Base-by-base conservation (phyloP, 2,797 vertebrate genomes). In the Aulostomus chinensis region DNA sequence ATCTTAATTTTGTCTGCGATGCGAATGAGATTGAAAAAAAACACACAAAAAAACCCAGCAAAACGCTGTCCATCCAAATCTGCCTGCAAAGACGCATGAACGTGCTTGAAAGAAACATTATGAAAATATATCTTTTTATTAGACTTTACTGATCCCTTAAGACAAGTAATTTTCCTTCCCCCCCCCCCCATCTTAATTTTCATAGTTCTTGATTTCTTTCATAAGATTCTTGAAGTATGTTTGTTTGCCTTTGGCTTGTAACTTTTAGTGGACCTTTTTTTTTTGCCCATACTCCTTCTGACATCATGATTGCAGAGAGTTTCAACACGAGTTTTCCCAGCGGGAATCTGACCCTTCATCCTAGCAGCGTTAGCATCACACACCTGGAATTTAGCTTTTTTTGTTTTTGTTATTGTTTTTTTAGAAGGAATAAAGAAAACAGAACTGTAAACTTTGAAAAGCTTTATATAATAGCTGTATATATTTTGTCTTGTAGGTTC, bases 401-500 rank as follows among this genome's bases (percentile, higher is more conserved):
- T n/a, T n/a, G n/a, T n/a, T n/a, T n/a, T n/a, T n/a, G n/a, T n/a
- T n/a, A n/a, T n/a, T n/a, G n/a, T n/a, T n/a, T n/a, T n/a, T n/a
- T n/a, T n/a, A n/a, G n/a, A n/a, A n/a, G n/a, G n/a, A n/a, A n/a
- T n/a, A n/a, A n/a, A n/a, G n/a, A n/a, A n/a, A n/a, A n/a, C n/a
- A n/a, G n/a, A n/a, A n/a, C n/a, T n/a, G n/a, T n/a, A n/a, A n/a
- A n/a, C n/a, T n/a, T n/a, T 25, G 24, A 25, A 25, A 25, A 25
- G 6, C 1, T 6, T 25, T 5, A 2, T 9, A 25, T 7, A 6
- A 25, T 25, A 4, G 2, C 8, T 16, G n/a, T 11, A 15, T 21
- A 3, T 29, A 16, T 34, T 4, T 21, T 15, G 0, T 51, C 9
- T n/a, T 53, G 3, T 2, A 93, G 95, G 72, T 78, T 59, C 94